Evolutionary conservation across 2,888 invertebrate species (phyloP).

Genomic region (Heteromurus nitidus): DNA sequence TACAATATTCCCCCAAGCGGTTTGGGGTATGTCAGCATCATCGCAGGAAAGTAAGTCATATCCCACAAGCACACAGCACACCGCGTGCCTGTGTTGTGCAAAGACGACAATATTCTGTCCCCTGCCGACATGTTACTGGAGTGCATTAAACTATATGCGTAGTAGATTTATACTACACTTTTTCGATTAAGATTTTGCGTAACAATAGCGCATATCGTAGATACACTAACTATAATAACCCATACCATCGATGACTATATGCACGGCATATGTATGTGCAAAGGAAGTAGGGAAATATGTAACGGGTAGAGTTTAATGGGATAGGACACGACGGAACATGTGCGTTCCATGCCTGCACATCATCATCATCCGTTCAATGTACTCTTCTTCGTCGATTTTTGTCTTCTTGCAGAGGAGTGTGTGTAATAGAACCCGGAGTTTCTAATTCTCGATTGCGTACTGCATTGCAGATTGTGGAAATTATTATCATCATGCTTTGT

Average conservation of each 20-base stretch:
- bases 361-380: conserved; percentile 7
- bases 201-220: no score
- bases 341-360: conserved; percentile 9
- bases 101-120: no score
- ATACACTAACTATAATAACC: no score
- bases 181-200: neutral
- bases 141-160: conserved; percentile 46
- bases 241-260: no score
- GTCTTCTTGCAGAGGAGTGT: neutral
- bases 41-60: no score
- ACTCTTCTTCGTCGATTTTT: conserved; percentile 7
- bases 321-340: conserved; percentile 17
- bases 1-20: conserved; percentile 14
- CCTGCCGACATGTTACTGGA: no score
- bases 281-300: neutral
- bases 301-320: neutral
- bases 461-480: conserved; percentile 59
- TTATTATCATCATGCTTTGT: conserved; percentile 34
- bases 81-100: no score
- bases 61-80: no score
- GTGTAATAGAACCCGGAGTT: conserved; percentile 8
- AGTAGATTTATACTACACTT: conserved; percentile 15
- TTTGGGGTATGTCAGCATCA: neutral
- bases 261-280: neutral
- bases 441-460: conserved; percentile 51